Conservation (phyloP, 2,113 vertebrate species). For the Burhinus bistriatus region DNA sequence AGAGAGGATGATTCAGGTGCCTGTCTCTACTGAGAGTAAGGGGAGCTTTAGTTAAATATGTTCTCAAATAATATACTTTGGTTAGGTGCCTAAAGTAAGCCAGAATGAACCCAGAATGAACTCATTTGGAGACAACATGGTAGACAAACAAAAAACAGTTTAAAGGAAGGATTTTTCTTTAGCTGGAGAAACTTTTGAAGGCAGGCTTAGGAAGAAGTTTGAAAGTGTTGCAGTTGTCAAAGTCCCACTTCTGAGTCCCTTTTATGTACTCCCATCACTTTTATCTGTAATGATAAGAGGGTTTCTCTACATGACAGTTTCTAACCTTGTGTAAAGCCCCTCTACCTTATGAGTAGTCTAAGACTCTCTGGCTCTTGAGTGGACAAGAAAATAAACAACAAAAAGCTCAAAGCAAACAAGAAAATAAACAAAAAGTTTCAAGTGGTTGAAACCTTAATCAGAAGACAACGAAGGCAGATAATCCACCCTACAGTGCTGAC, state of each 20-base stretch:
- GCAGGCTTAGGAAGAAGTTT: background rate
- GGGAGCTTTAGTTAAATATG: background rate
- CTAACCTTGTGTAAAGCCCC: background rate
- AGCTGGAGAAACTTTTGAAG: background rate
- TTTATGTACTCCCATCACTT: background rate
- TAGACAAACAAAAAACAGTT: background rate
- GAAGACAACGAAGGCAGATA: background rate
- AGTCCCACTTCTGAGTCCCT: background rate
- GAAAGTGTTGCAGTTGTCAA: background rate
- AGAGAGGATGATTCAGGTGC: background rate
- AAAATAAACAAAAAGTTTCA: background rate
- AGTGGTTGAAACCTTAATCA: background rate
- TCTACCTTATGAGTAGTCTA: background rate
- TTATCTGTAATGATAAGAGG: background rate
- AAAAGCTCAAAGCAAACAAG: background rate
- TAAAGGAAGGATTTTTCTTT: background rate
- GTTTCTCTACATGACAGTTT: background rate
- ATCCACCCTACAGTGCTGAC: background rate
- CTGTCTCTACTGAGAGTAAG: background rate
- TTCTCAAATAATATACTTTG: background rate
- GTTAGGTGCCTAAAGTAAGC: background rate
- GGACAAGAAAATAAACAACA: background rate
- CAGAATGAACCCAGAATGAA: background rate
- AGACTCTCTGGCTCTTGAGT: background rate
- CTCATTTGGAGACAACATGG: background rate